Evolutionary conservation across 2,113 vertebrate species (phyloP).

Genomic region (Erythrocercus mccallii): DNA sequence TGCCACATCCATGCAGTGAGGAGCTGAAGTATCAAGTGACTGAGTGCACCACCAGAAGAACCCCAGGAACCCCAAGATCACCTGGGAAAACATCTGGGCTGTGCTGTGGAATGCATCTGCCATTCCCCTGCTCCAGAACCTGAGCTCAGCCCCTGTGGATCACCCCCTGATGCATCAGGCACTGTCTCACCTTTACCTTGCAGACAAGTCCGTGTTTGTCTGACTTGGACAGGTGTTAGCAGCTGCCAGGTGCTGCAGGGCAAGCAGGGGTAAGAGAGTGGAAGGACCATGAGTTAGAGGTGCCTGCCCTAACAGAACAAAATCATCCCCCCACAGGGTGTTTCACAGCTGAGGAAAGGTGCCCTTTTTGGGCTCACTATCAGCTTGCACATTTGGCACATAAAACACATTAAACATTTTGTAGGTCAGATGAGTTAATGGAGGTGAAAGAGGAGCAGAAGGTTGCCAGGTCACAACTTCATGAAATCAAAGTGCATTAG

Average conservation of each 20-base stretch:
- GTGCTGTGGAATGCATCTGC: not conserved
- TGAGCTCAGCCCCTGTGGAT: not conserved
- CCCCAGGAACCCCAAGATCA: accelerated
- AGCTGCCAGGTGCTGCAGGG: not conserved
- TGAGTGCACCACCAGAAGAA: accelerated
- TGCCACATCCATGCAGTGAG: accelerated
- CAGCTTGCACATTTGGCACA: not conserved
- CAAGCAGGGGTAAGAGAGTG: not conserved
- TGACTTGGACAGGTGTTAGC: not conserved
- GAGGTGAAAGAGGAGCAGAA: not conserved
- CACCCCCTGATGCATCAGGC: not conserved
- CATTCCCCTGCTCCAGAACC: accelerated
- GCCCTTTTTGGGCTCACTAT: not conserved
- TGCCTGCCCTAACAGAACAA: not conserved
- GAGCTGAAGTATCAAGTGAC: not conserved
- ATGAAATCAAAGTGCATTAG: not conserved
- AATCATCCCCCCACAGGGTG: not conserved
- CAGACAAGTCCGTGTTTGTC: accelerated
- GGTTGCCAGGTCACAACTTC: not conserved
- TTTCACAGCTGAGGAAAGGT: not conserved
- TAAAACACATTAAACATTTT: not conserved
- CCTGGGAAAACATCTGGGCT: accelerated
- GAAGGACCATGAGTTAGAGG: not conserved
- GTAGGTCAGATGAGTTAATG: not conserved
- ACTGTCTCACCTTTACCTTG: too few relatives aligned